These are phyloP conservation scores for Zelleria hepariella DNA, from an alignment of 2,888 invertebrate genomes.

Conservation along the genomic window DNA sequence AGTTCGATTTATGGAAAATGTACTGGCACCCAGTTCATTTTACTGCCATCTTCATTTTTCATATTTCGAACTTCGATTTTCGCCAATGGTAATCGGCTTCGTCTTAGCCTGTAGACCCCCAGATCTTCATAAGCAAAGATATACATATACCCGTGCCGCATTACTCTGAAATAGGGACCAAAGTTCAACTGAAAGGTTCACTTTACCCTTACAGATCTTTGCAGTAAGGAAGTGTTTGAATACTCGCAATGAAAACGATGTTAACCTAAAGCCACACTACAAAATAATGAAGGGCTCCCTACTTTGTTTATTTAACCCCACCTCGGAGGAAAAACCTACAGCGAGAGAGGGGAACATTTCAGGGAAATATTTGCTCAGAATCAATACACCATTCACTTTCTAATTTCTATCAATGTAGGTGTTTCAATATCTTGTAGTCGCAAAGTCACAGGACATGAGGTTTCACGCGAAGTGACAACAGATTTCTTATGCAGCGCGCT, in stretches of 20 bases:
- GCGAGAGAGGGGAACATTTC: not conserved
- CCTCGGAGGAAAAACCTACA: not conserved
- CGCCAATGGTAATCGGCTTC: no score
- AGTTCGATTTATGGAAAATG: no score
- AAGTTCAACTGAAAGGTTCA: not conserved
- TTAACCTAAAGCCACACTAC: slow-evolving; percentile 3
- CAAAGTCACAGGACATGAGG: no score
- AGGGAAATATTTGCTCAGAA: not conserved
- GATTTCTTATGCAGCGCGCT: no score
- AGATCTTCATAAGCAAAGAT: no score
- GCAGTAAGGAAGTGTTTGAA: not conserved
- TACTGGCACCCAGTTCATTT: no score
- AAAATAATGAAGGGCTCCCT: not conserved
- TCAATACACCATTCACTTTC: not conserved
- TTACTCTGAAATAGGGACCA: no score
- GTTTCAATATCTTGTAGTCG: not conserved
- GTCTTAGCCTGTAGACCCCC: no score
- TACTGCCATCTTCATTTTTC: no score
- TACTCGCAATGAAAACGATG: not conserved
- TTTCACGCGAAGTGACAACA: no score
- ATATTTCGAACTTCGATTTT: no score
- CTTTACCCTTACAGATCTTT: not conserved
- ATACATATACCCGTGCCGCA: no score
- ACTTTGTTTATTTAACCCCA: not conserved
- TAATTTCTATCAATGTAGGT: not conserved